These are phyloP conservation scores for Silurus lanzhouensis DNA, from an alignment of 2,797 vertebrate genomes.

Conservation along the genomic window DNA sequence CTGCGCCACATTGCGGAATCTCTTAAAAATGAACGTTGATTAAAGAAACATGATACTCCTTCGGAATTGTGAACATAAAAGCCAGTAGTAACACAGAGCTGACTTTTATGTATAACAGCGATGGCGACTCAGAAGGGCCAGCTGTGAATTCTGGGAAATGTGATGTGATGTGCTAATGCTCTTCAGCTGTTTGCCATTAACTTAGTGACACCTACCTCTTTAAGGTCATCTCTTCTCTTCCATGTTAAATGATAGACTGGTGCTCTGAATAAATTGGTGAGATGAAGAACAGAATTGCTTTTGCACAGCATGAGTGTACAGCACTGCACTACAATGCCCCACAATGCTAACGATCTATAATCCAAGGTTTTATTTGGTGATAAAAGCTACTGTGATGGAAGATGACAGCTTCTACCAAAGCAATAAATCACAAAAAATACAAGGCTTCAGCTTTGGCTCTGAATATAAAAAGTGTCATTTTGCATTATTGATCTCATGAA, in stretches of 20 bases:
- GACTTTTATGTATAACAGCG: slow-evolving; percentile 37
- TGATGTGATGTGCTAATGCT: slow-evolving; percentile 53
- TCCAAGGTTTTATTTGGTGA: slow-evolving; percentile 60
- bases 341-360: slow-evolving; percentile 52
- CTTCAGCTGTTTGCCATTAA: slow-evolving; percentile 57
- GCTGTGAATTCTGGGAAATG: slow-evolving; percentile 55
- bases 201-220: slow-evolving; percentile 43
- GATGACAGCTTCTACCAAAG: slow-evolving; percentile 55
- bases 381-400: slow-evolving; percentile 58
- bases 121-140: slow-evolving; percentile 43
- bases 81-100: slow-evolving; percentile 27
- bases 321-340: slow-evolving; percentile 44
- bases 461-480: slow-evolving; percentile 61
- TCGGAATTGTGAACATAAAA: slow-evolving; percentile 39
- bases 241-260: slow-evolving; percentile 55
- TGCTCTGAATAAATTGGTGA: slow-evolving; percentile 57
- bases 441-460: slow-evolving; percentile 50
- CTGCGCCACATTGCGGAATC: slow-evolving; percentile 15
- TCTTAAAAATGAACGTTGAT: slow-evolving; percentile 28
- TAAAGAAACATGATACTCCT: slow-evolving; percentile 40
- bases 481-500: slow-evolving; percentile 58
- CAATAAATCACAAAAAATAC: slow-evolving; percentile 59
- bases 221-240: slow-evolving; percentile 53
- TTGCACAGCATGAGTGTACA: slow-evolving; percentile 40
- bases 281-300: slow-evolving; percentile 57